These are phyloP conservation scores for Stenodema calcarata DNA, from an alignment of 2,888 invertebrate species.

Conservation along the genomic window DNA sequence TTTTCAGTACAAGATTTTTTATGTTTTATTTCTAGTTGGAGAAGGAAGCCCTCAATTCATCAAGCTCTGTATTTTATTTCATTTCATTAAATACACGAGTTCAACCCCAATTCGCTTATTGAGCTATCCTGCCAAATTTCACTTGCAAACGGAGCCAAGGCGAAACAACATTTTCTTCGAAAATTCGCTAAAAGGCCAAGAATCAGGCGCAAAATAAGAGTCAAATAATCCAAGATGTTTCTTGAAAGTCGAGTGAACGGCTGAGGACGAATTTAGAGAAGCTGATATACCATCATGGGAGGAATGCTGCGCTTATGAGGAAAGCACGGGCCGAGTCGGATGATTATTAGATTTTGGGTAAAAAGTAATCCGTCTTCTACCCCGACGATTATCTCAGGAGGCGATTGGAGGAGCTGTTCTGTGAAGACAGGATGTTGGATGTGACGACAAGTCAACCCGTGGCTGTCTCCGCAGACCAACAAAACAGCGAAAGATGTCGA, in stretches of 20 bases:
- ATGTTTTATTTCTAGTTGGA: too few relatives aligned
- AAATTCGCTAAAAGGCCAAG: too few relatives aligned
- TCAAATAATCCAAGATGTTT: neutral
- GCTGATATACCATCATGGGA: neutral
- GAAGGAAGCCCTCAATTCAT: too few relatives aligned
- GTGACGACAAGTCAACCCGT: neutral
- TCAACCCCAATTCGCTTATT: too few relatives aligned
- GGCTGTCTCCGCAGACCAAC: neutral
- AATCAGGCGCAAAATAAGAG: too few relatives aligned
- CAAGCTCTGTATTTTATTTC: too few relatives aligned
- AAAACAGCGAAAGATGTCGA: neutral
- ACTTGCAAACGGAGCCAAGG: too few relatives aligned
- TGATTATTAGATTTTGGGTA: neutral
- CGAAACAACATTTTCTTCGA: too few relatives aligned
- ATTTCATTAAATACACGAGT: too few relatives aligned
- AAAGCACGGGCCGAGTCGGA: neutral
- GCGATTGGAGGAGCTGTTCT: neutral
- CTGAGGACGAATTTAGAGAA: neutral
- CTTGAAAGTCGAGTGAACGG: neutral
- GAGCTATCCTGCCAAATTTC: too few relatives aligned
- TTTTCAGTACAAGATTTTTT: too few relatives aligned
- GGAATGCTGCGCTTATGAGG: neutral
- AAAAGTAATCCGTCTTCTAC: neutral
- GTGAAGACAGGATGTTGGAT: conserved; percentile 17
- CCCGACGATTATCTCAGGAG: neutral